phyloP scores from a whole-genome alignment of 2,113 vertebrate species.

The Silurus asotus region DNA sequence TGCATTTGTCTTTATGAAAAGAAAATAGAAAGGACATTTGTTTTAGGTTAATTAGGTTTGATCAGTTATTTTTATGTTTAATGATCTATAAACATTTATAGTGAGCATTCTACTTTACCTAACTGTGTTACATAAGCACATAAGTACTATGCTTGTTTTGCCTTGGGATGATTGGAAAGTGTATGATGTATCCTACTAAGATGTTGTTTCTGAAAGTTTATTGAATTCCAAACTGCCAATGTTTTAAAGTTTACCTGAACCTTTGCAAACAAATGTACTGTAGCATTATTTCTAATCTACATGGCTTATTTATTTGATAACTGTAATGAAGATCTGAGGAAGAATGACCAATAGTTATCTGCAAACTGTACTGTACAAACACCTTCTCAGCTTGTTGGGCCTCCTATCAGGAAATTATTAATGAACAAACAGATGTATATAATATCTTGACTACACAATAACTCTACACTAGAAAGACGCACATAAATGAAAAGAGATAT shows the following conservation, averaged over 20 bases:
- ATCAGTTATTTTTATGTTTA: neutral
- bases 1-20: neutral
- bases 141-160: neutral
- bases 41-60: neutral
- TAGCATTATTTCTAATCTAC: neutral
- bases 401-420: neutral
- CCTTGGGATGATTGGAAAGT: neutral
- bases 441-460: neutral
- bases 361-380: neutral
- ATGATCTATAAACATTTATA: neutral
- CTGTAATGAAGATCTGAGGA: neutral
- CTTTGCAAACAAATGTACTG: slow-evolving; percentile 1
- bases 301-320: neutral
- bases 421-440: neutral
- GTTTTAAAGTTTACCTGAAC: neutral
- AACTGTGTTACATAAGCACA: neutral
- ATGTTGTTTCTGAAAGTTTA: neutral
- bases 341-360: neutral
- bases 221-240: neutral
- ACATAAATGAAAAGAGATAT: neutral
- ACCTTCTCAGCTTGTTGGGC: neutral
- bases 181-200: neutral
- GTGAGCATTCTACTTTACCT: neutral
- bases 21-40: neutral
- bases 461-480: neutral